phyloP scores from a whole-genome alignment of 2,113 vertebrate genomes.

The Cyprinodon tularosa region DNA sequence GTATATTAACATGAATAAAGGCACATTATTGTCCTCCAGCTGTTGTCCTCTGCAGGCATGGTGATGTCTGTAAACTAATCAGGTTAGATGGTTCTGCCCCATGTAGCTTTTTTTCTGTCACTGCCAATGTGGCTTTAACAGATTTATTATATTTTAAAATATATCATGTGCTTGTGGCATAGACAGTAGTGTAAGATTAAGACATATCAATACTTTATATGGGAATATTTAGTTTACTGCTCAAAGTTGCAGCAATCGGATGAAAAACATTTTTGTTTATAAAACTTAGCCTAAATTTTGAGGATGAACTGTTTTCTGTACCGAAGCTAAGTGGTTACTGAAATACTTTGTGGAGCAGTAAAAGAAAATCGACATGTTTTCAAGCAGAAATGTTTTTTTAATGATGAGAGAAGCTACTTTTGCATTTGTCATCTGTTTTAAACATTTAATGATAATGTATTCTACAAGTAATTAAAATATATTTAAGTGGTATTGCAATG shows the following conservation, averaged over 20 bases:
- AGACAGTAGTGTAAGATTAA: conserved; percentile 17
- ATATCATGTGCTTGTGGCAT: conserved; percentile 8
- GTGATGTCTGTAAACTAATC: conserved; percentile 16
- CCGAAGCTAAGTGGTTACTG: conserved; percentile 18
- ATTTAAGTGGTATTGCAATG: conserved; percentile 16
- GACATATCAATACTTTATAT: conserved; percentile 5
- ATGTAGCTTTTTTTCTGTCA: not conserved
- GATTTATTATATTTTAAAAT: conserved; percentile 18
- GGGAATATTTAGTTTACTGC: conserved; percentile 30
- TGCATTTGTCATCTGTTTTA: conserved; percentile 24
- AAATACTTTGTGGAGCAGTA: conserved; percentile 23
- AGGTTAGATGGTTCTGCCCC: not conserved
- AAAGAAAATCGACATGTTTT: not conserved
- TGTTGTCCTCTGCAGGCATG: conserved; percentile 11
- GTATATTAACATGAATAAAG: conserved; percentile 5
- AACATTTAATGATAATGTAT: conserved; percentile 6
- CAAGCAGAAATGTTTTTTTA: not conserved
- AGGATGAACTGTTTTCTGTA: conserved; percentile 47
- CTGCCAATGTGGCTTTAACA: conserved; percentile 8
- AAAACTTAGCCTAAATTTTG: conserved; percentile 34
- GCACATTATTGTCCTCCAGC: conserved; percentile 14
- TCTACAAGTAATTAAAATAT: conserved; percentile 19
- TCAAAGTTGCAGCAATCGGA: conserved; percentile 26
- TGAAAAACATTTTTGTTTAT: conserved; percentile 28
- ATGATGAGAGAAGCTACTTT: not conserved